These are phyloP conservation scores for Bicyclus anynana DNA, from an alignment of 1,140 invertebrate species.

Conservation along the genomic window DNA sequence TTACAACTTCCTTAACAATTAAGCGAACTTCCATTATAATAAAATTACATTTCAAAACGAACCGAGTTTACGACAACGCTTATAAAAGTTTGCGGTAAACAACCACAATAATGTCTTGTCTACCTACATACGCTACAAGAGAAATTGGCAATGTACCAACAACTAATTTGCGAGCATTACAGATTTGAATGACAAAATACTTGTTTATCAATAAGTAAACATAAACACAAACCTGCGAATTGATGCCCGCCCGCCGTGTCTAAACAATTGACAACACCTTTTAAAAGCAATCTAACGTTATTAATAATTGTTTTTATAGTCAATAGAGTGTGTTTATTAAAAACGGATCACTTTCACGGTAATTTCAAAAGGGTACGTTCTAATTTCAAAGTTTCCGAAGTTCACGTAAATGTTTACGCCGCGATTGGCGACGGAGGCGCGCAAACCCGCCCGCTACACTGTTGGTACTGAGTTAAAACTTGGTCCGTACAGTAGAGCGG, in stretches of 20 bases:
- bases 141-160: slow-evolving; percentile 14
- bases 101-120: slow-evolving; percentile 21
- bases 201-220: slow-evolving; percentile 22
- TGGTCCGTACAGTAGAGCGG: slow-evolving; percentile 10
- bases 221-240: slow-evolving; percentile 48
- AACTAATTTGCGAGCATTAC: background rate
- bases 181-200: slow-evolving; percentile 16
- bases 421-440: slow-evolving; percentile 43
- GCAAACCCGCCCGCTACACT: slow-evolving; percentile 51
- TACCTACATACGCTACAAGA: background rate
- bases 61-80: background rate
- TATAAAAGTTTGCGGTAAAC: slow-evolving; percentile 12
- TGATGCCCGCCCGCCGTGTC: slow-evolving; percentile 34
- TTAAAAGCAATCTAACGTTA: slow-evolving; percentile 32
- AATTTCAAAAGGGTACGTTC: slow-evolving; percentile 24
- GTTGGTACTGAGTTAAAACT: slow-evolving; percentile 52
- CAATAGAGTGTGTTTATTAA: slow-evolving; percentile 21
- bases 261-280: slow-evolving; percentile 45
- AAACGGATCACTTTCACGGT: slow-evolving; percentile 34
- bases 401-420: slow-evolving; percentile 65
- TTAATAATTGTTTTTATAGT: slow-evolving; percentile 24
- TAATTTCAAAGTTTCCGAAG: slow-evolving; percentile 47
- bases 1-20: background rate
- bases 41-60: background rate
- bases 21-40: background rate